Conservation (phyloP, 2,113 vertebrate species). For the Psilopsiagon aurifrons region DNA sequence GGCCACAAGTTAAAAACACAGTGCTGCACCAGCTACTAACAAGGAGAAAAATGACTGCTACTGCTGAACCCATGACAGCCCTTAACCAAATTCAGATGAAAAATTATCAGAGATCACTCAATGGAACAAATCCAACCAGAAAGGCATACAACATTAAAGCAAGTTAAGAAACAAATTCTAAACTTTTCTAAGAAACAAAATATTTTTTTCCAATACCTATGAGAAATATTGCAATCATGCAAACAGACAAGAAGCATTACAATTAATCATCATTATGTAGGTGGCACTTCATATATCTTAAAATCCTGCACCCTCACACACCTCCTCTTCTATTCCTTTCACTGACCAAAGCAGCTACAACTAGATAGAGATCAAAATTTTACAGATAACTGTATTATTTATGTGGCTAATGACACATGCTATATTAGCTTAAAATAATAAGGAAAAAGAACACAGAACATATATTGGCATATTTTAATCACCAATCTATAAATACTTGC, state of each 20-base stretch:
- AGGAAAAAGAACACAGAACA: neutral
- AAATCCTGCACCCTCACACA: neutral
- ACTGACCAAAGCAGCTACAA: neutral
- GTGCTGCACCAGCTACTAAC: too few species aligned
- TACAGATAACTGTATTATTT: neutral
- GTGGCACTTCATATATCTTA: neutral
- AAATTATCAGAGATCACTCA: neutral
- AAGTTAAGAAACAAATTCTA: neutral
- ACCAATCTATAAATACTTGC: neutral
- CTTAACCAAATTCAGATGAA: neutral
- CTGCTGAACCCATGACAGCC: too few species aligned
- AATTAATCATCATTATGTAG: neutral
- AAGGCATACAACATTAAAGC: neutral
- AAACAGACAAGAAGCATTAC: neutral
- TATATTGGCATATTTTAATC: neutral
- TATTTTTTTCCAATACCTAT: neutral
- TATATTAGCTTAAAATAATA: neutral
- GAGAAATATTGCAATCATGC: neutral
- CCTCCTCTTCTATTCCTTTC: neutral
- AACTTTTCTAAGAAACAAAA: neutral
- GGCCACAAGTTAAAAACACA: too few species aligned
- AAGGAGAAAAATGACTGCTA: too few species aligned
- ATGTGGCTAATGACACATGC: neutral
- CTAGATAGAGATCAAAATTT: neutral
- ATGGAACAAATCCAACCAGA: neutral